These are phyloP conservation scores for Deroplatys truncata DNA, from an alignment of 2,888 invertebrate species.

Conservation along the genomic window DNA sequence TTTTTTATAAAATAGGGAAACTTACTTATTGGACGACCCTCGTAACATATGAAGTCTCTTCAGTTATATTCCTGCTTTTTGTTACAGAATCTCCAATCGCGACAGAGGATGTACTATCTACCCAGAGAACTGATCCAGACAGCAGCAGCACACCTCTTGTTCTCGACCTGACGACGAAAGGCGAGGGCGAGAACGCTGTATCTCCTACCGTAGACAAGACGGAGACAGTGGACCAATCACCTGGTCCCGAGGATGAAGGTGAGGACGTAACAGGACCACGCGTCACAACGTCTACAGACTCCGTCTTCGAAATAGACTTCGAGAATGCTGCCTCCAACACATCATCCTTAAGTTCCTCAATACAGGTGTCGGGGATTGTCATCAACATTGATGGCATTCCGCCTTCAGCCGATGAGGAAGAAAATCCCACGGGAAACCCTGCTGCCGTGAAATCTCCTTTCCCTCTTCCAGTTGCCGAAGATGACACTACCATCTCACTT, in stretches of 20 bases:
- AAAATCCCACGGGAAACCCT: not conserved
- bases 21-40: no score
- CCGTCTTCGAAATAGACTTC: not conserved
- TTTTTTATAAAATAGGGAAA: no score
- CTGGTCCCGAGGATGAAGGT: not conserved
- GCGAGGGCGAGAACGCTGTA: not conserved
- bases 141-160: not conserved
- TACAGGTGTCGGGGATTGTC: not conserved
- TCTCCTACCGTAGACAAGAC: constrained; percentile 8
- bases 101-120: not conserved
- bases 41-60: not conserved
- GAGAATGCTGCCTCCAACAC: not conserved
- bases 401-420: not conserved
- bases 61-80: not conserved
- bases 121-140: not conserved
- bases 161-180: not conserved
- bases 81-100: not conserved
- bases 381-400: not conserved
- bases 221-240: constrained; percentile 17
- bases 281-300: not conserved
- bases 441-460: not conserved
- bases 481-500: not conserved
- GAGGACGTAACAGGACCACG: not conserved
- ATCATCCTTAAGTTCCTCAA: not conserved
- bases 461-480: not conserved